Conservation (phyloP, 2,113 vertebrate genomes). For the Platichthys flesus region DNA sequence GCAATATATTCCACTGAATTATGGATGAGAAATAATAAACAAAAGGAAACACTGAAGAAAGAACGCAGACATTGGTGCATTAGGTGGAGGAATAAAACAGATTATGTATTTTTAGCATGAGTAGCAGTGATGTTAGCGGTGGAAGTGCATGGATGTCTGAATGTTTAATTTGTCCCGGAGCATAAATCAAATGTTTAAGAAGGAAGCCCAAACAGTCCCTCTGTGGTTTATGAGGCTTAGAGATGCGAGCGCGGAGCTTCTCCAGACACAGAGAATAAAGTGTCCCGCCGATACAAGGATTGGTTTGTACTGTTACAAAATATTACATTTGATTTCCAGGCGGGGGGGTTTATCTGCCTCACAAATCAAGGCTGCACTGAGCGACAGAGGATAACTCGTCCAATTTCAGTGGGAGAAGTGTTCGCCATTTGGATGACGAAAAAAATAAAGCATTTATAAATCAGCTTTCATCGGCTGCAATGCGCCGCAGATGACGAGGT, state of each 20-base stretch:
- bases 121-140: not conserved
- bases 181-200: constrained; percentile 37
- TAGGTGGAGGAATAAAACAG: not conserved
- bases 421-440: constrained; percentile 39
- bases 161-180: constrained; percentile 38
- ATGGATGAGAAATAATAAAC: not conserved
- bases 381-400: constrained; percentile 45
- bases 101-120: not conserved
- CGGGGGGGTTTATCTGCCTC: constrained; percentile 32
- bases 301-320: constrained; percentile 24
- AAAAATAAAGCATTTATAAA: constrained; percentile 10
- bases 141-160: constrained; percentile 30
- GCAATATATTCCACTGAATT: not conserved
- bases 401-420: constrained; percentile 38
- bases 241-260: constrained; percentile 14
- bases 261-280: constrained; percentile 22
- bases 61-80: not conserved
- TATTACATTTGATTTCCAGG: constrained; percentile 43
- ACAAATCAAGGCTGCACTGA: constrained; percentile 58
- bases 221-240: constrained; percentile 44
- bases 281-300: not conserved
- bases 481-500: constrained; percentile 63
- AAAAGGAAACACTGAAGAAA: not conserved
- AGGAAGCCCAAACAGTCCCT: constrained; percentile 27
- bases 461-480: constrained; percentile 30